A percentile compares a stretch with the other conserved stretches of the same genome.
phyloP scores from a whole-genome alignment of 2,797 vertebrate species.

The Salmo trutta region DNA sequence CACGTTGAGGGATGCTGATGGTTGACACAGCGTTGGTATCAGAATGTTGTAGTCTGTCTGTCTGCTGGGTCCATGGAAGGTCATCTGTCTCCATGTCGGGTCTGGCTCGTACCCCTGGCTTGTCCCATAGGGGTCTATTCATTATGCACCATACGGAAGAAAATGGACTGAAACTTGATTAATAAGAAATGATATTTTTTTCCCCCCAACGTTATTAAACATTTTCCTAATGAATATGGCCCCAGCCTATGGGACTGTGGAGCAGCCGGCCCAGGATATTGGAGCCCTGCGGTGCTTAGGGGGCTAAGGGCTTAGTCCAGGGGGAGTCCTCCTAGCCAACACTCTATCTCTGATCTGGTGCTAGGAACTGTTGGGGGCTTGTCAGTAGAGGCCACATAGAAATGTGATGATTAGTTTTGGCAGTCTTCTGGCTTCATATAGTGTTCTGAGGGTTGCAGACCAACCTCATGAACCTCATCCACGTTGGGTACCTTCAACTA shows the following conservation, averaged over 20 bases:
- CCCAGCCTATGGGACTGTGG: no score
- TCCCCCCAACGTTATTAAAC: no score
- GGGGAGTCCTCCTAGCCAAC: constrained; percentile 34
- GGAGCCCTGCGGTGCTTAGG: constrained; percentile 56
- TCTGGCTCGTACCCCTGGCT: not conserved
- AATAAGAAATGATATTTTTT: no score
- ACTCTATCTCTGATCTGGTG: constrained; percentile 47
- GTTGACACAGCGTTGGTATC: not conserved
- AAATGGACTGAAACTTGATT: not conserved
- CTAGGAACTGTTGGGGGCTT: constrained; percentile 22
- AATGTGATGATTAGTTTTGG: not conserved
- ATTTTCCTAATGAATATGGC: no score
- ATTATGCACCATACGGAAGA: constrained; percentile 24
- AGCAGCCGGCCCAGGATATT: constrained; percentile 63
- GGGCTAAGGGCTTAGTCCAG: constrained; percentile 44
- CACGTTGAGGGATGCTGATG: constrained; percentile 12
- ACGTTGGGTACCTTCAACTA: not conserved
- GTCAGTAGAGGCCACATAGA: constrained; percentile 34
- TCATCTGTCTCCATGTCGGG: not conserved
- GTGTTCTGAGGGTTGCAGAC: not conserved
- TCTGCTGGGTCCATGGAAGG: not conserved
- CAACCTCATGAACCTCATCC: not conserved
- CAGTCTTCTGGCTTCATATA: not conserved
- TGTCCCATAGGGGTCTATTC: not conserved
- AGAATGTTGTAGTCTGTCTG: constrained; percentile 28